phyloP scores from a whole-genome alignment of 2,888 invertebrate species.

The Andricus curvator region DNA sequence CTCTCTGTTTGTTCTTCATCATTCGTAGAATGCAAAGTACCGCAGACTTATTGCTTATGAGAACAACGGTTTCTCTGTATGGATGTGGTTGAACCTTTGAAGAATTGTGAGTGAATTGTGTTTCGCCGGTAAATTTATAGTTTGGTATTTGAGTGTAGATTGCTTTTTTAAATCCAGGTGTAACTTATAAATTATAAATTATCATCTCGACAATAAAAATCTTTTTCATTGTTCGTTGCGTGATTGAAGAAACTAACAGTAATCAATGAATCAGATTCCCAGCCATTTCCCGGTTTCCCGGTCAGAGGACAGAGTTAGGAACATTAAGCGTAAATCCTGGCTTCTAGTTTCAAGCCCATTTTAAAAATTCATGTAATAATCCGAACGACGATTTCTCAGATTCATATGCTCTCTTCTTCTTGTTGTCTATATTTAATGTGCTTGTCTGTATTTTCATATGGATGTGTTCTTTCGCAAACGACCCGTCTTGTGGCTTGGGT shows the following conservation, averaged over 20 bases:
- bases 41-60: slow-evolving; percentile 34
- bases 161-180: too few species aligned
- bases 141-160: too few species aligned
- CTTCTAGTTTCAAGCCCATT: neutral
- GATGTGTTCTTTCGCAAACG: neutral
- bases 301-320: too few species aligned
- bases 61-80: slow-evolving; percentile 16
- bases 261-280: too few species aligned
- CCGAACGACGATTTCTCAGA: neutral
- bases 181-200: too few species aligned
- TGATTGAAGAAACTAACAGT: too few species aligned
- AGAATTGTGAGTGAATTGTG: slow-evolving; percentile 26
- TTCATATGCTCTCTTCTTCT: neutral
- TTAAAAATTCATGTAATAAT: neutral
- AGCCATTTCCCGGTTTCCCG: too few species aligned
- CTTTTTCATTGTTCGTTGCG: too few species aligned
- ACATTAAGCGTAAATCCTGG: too few species aligned
- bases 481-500: slow-evolving; percentile 17
- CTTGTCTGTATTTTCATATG: neutral
- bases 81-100: neutral
- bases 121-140: neutral
- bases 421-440: neutral
- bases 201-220: too few species aligned
- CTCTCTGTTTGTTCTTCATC: slow-evolving; percentile 29
- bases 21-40: slow-evolving; percentile 34